Evolutionary conservation across 2,888 invertebrate genomes (phyloP).

Genomic region (Monopis laevigella): DNA sequence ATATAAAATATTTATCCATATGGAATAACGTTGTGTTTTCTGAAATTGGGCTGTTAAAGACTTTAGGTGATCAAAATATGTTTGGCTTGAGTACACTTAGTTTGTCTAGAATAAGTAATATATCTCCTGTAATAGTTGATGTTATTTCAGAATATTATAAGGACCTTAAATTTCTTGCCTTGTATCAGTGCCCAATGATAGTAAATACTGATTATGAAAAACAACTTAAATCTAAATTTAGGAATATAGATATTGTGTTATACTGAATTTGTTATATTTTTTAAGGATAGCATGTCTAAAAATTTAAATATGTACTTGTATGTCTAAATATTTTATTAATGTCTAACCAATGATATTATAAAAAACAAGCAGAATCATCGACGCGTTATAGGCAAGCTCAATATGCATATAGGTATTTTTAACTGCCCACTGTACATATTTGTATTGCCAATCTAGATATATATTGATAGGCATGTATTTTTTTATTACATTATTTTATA

Average conservation of each 20-base stretch:
- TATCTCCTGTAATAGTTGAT: constrained; percentile 46
- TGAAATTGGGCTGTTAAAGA: constrained; percentile 35
- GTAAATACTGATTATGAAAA: constrained; percentile 48
- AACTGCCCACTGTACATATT: no score
- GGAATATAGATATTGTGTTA: constrained; percentile 51
- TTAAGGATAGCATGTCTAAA: not conserved
- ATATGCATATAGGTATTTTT: no score
- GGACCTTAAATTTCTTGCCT: constrained; percentile 45
- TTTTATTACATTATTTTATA: no score
- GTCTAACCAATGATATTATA: no score
- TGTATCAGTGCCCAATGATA: constrained; percentile 53
- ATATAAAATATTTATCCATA: constrained; percentile 41
- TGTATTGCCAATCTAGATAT: no score
- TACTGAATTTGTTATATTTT: constrained; percentile 26
- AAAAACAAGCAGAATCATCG: no score
- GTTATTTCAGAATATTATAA: constrained; percentile 50
- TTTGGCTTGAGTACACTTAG: constrained; percentile 42
- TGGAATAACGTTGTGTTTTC: constrained; percentile 54
- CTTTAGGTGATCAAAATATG: constrained; percentile 36
- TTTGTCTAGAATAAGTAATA: constrained; percentile 45
- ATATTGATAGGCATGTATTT: no score
- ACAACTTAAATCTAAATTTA: constrained; percentile 48
- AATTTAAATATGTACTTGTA: no score
- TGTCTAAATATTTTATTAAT: no score
- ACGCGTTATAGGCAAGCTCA: no score